Evolutionary conservation across 2,888 invertebrate genomes (phyloP).

Genomic region (Tenthredo scrophulariae): DNA sequence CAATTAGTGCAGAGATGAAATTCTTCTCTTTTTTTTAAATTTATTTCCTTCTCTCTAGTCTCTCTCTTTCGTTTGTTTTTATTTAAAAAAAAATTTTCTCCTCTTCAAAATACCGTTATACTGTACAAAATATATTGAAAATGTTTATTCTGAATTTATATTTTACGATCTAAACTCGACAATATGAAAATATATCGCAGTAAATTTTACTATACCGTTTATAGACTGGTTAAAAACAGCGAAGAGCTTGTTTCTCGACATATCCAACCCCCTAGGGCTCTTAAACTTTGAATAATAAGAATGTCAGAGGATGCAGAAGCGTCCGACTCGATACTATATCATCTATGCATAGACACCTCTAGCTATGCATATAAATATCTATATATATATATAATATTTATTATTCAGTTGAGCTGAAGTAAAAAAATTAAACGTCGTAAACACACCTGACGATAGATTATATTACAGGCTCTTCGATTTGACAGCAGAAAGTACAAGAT

Average conservation of each 20-base stretch:
- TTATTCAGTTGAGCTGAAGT: background rate
- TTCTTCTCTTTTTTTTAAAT: background rate
- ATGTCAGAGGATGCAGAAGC: background rate
- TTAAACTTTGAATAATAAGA: conserved; percentile 32
- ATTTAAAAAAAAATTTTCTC: background rate
- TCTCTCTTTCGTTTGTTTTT: background rate
- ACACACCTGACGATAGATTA: background rate
- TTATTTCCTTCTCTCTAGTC: background rate
- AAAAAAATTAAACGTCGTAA: background rate
- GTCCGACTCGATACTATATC: conserved; percentile 15
- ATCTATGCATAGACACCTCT: background rate
- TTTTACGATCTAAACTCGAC: background rate
- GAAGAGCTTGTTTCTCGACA: background rate
- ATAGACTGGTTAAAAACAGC: background rate
- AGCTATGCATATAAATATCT: background rate
- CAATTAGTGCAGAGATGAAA: conserved; percentile 11
- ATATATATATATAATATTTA: background rate
- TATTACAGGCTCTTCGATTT: background rate
- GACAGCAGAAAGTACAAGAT: background rate
- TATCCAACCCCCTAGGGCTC: background rate
- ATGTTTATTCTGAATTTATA: background rate
- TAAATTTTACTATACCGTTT: conserved; percentile 28
- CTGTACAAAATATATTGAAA: background rate
- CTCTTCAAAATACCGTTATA: background rate
- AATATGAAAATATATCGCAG: background rate